A percentile compares a stretch with the other conserved stretches of the same genome.
Evolutionary conservation across 2,888 invertebrate genomes (phyloP).

Genomic region (Gordius sp.): DNA sequence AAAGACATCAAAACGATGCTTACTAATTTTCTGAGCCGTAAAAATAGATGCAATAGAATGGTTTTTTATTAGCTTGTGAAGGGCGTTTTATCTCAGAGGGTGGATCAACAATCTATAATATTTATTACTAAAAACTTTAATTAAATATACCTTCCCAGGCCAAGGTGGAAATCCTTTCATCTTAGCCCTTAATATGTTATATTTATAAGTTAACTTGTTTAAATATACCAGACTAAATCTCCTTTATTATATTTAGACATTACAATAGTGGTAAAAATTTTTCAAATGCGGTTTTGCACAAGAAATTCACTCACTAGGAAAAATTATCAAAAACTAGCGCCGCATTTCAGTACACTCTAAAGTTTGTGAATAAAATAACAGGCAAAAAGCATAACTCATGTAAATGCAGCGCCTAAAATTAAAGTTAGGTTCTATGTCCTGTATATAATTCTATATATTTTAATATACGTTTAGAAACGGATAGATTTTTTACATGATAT

Average conservation of each 20-base stretch:
- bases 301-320: too few relatives aligned
- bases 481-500: too few relatives aligned
- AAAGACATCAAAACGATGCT: neutral
- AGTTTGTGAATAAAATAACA: too few relatives aligned
- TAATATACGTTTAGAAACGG: too few relatives aligned
- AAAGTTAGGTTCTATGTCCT: too few relatives aligned
- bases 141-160: neutral
- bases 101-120: neutral
- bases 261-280: too few relatives aligned
- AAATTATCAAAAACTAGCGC: too few relatives aligned
- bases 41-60: neutral
- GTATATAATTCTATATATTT: too few relatives aligned
- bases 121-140: neutral
- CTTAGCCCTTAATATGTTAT: conserved; percentile 9
- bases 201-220: neutral
- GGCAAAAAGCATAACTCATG: too few relatives aligned
- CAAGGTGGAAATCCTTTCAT: conserved; percentile 15
- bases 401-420: too few relatives aligned
- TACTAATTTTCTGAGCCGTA: neutral
- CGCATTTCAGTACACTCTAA: too few relatives aligned
- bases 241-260: neutral
- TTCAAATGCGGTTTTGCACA: too few relatives aligned
- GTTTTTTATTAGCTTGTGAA: conserved; percentile 1
- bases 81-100: neutral
- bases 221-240: neutral